Conservation (phyloP, 2,113 vertebrate genomes). For the Pachypanchax playfairii region DNA sequence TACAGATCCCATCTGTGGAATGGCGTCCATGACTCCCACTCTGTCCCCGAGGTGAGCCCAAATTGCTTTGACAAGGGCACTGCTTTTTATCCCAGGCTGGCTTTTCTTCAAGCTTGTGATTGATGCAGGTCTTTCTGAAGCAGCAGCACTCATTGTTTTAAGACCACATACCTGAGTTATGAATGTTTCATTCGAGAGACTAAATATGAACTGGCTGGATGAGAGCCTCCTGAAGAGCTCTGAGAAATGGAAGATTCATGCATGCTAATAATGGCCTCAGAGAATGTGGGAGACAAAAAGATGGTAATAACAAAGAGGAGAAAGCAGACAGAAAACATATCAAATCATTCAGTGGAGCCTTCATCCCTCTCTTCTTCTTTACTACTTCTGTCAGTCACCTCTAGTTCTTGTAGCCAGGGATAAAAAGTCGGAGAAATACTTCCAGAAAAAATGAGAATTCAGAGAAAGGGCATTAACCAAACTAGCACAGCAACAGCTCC, state of each 20-base stretch:
- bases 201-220: conserved; percentile 63
- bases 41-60: conserved; percentile 41
- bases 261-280: conserved; percentile 58
- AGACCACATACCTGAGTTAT: conserved; percentile 75
- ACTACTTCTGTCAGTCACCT: conserved; percentile 14
- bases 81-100: conserved; percentile 63
- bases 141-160: conserved; percentile 68
- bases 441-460: conserved; percentile 20
- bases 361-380: not conserved
- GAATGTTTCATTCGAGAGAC: conserved; percentile 75
- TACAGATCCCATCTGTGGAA: conserved; percentile 6
- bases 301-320: conserved; percentile 16
- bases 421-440: conserved; percentile 6
- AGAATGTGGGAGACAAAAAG: conserved; percentile 16
- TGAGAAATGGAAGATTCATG: conserved; percentile 41
- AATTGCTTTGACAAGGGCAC: conserved; percentile 54
- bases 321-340: not conserved
- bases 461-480: conserved; percentile 40
- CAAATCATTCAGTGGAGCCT: conserved; percentile 17
- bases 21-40: conserved; percentile 17
- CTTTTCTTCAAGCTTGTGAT: conserved; percentile 58
- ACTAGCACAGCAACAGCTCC: conserved; percentile 51
- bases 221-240: conserved; percentile 51
- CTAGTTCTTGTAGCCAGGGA: conserved; percentile 12
- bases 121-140: conserved; percentile 61